These are phyloP conservation scores for Dysdera silvatica DNA, from an alignment of 1,140 invertebrate species.

Conservation along the genomic window DNA sequence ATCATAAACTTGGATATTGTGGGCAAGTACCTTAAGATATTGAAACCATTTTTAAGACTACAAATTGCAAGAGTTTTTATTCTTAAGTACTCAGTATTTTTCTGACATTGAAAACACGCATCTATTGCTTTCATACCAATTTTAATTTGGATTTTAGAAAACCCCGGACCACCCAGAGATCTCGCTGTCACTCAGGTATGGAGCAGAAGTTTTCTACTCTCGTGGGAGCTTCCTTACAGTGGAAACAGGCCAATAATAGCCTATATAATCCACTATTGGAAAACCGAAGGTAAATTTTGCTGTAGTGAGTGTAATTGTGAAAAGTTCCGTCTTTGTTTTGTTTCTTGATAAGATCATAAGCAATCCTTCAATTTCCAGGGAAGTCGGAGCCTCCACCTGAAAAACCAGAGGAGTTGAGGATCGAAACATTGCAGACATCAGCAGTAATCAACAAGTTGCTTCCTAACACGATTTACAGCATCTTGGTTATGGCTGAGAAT, in stretches of 20 bases:
- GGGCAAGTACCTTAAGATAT: not conserved
- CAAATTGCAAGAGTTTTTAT: too few species aligned
- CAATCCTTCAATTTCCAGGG: too few species aligned
- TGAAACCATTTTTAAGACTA: too few species aligned
- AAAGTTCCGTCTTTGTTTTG: too few species aligned
- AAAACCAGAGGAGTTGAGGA: slow-evolving; percentile 18
- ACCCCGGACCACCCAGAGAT: slow-evolving; percentile 81
- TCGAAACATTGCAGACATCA: slow-evolving; percentile 26
- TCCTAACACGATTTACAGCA: slow-evolving; percentile 42
- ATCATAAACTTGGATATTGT: slow-evolving; percentile 23
- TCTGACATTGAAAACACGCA: too few species aligned
- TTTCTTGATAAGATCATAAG: too few species aligned
- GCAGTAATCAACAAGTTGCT: slow-evolving; percentile 37
- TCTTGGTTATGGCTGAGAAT: slow-evolving; percentile 45
- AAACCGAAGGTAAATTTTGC: slow-evolving; percentile 59
- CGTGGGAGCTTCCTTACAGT: slow-evolving; percentile 79
- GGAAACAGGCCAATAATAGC: slow-evolving; percentile 87
- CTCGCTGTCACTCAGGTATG: slow-evolving; percentile 83
- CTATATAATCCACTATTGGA: slow-evolving; percentile 79
- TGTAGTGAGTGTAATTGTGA: too few species aligned
- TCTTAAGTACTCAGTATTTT: too few species aligned
- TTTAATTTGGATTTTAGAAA: too few species aligned
- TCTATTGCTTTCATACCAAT: too few species aligned
- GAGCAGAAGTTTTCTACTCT: slow-evolving; percentile 77
- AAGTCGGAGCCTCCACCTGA: slow-evolving; percentile 38